A percentile compares a stretch with the other conserved stretches of the same genome.
phyloP scores from a whole-genome alignment of 37 sponge, comb jelly and placozoan genomes.

The Crambe crambe region DNA sequence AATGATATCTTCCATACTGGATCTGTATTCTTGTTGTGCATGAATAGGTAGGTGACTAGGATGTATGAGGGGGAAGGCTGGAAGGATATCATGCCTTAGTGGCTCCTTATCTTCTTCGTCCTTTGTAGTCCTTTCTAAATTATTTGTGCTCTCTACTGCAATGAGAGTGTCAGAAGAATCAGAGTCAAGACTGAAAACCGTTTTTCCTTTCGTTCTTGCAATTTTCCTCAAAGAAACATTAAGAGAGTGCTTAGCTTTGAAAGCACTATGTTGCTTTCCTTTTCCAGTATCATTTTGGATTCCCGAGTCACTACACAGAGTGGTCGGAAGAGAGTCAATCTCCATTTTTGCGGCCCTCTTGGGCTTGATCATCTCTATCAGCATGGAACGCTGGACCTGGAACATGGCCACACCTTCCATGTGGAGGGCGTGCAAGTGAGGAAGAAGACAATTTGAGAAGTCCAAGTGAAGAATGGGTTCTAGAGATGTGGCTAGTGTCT shows the following conservation, averaged over 20 bases:
- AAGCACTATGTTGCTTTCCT: not conserved
- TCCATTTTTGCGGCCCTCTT: not conserved
- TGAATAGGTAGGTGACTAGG: not conserved
- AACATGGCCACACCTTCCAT: conserved; percentile 46
- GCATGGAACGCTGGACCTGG: conserved; percentile 22
- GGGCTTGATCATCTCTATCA: conserved; percentile 10
- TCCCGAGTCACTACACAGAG: not conserved
- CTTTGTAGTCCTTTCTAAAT: not conserved
- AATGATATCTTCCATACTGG: conserved; percentile 8
- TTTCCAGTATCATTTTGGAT: not conserved
- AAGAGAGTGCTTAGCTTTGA: not conserved
- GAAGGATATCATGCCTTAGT: not conserved
- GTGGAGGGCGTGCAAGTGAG: conserved; percentile 46
- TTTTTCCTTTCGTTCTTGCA: not conserved
- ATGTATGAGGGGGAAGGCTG: conserved; percentile 37
- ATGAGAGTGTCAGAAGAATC: not conserved
- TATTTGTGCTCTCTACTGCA: not conserved
- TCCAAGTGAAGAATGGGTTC: conserved; percentile 79
- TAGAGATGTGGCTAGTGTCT: conserved; percentile 61
- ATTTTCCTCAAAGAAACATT: not conserved
- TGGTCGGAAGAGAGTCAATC: conserved; percentile 12
- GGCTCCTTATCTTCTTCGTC: too few relatives aligned
- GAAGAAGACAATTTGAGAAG: conserved; percentile 61
- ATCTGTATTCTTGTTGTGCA: not conserved
- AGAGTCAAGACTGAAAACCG: not conserved